phyloP scores from a whole-genome alignment of 2,797 vertebrate genomes.

The Tokudaia muenninki region DNA sequence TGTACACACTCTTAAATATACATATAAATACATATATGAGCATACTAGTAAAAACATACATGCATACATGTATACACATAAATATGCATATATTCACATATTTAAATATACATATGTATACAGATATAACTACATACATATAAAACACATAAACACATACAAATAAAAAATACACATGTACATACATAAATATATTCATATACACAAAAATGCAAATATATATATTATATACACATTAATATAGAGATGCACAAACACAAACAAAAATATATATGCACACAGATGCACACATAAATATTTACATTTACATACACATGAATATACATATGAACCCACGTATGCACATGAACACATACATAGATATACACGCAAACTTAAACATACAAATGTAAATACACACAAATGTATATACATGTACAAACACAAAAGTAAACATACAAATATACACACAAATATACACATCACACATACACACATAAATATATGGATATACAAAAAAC shows the following conservation, averaged over 20 bases:
- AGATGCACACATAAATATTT: background rate
- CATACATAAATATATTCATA: no score
- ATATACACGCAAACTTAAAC: background rate
- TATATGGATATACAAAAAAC: background rate
- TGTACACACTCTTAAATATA: no score
- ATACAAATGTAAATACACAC: background rate
- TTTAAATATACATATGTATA: no score
- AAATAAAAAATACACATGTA: no score
- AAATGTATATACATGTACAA: background rate
- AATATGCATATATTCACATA: no score
- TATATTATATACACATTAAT: background rate
- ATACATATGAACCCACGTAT: background rate
- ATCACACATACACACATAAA: background rate
- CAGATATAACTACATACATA: no score
- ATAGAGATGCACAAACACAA: background rate
- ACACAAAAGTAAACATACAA: background rate
- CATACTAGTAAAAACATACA: no score
- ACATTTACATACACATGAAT: background rate
- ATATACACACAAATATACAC: background rate
- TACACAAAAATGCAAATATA: background rate
- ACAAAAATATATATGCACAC: no score
- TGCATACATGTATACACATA: no score
- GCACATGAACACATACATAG: background rate
- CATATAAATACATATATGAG: no score
- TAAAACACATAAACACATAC: no score